Evolutionary conservation across 2,797 vertebrate genomes (phyloP).

Genomic region (Rhabdomys pumilio): DNA sequence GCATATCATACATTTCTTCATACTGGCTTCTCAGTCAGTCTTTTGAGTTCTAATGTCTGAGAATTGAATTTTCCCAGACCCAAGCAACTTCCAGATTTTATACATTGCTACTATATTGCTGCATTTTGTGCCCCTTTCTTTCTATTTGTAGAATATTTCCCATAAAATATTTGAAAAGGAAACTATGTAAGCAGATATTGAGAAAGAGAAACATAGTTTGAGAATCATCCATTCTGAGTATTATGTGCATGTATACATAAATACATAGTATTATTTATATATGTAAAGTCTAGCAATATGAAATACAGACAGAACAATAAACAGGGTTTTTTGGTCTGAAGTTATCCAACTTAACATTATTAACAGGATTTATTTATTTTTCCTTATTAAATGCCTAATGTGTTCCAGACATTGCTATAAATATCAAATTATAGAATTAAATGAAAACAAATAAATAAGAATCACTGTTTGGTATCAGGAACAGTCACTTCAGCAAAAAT

Average conservation of each 20-base stretch:
- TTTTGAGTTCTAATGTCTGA: not conserved
- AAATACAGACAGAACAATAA: not conserved
- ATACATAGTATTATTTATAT: not conserved
- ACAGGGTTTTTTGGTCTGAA: not conserved
- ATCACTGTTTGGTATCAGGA: not conserved
- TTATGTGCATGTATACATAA: no score
- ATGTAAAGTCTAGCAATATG: not conserved
- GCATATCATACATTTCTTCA: not conserved
- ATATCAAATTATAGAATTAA: not conserved
- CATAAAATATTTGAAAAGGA: not conserved
- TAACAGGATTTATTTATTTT: not conserved
- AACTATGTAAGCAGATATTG: not conserved
- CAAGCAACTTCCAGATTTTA: not conserved
- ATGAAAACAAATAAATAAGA: not conserved
- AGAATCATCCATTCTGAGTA: not conserved
- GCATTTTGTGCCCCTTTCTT: not conserved
- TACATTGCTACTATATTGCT: not conserved
- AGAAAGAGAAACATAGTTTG: not conserved
- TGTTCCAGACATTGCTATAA: not conserved
- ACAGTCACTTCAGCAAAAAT: not conserved
- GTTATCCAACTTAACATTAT: not conserved
- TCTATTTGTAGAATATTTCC: not conserved
- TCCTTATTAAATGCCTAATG: not conserved
- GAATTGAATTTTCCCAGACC: not conserved
- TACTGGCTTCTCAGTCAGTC: not conserved